phyloP scores from a whole-genome alignment of 2,113 vertebrate species.

The Mandrillus leucophaeus region DNA sequence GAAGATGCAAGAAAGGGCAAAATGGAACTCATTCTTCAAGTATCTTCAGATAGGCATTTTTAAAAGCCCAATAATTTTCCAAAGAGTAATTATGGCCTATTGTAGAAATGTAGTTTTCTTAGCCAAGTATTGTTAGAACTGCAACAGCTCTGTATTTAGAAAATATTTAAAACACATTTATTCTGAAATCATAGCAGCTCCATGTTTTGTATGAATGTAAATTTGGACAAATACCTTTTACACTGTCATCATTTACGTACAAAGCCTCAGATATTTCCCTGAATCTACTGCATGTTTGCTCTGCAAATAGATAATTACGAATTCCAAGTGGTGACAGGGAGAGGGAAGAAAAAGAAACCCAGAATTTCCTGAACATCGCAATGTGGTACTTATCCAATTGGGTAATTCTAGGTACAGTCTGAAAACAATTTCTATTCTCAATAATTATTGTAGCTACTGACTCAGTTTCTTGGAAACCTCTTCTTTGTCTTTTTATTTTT shows the following conservation, averaged over 20 bases:
- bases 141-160: slow-evolving; percentile 71
- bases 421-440: slow-evolving; percentile 43
- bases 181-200: slow-evolving; percentile 56
- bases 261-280: slow-evolving; percentile 55
- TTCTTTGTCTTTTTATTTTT: background rate
- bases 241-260: slow-evolving; percentile 67
- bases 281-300: slow-evolving; percentile 46
- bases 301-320: slow-evolving; percentile 58
- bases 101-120: slow-evolving; percentile 56
- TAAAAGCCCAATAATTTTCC: slow-evolving; percentile 52
- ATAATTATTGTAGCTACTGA: background rate
- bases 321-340: slow-evolving; percentile 35
- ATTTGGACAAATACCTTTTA: slow-evolving; percentile 74
- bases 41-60: slow-evolving; percentile 14
- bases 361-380: slow-evolving; percentile 39
- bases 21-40: background rate
- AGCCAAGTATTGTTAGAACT: slow-evolving; percentile 71
- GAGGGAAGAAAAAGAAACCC: slow-evolving; percentile 9
- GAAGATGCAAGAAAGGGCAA: background rate
- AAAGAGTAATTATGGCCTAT: slow-evolving; percentile 63
- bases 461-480: slow-evolving; percentile 30
- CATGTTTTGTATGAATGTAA: slow-evolving; percentile 67
- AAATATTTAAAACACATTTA: slow-evolving; percentile 73
- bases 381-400: background rate
- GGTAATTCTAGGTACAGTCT: slow-evolving; percentile 41